Evolutionary conservation across 2,888 invertebrate species (phyloP).

Genomic region (Ophioninae sp.): DNA sequence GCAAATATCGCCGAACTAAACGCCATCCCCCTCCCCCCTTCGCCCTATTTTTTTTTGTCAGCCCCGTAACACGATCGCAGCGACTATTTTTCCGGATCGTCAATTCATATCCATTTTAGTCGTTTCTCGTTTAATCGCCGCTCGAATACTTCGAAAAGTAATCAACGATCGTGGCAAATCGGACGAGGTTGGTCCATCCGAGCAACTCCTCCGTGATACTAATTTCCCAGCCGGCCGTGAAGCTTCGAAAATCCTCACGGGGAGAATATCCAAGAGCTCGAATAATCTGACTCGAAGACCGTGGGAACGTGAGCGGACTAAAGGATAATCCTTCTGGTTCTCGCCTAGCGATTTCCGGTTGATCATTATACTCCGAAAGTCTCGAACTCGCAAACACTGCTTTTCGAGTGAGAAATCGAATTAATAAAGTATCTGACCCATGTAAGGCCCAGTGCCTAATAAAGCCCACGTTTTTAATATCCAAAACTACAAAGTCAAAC

Average conservation of each 20-base stretch:
- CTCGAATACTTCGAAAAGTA: slow-evolving; percentile 61
- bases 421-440: slow-evolving; percentile 34
- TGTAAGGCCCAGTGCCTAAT: slow-evolving; percentile 7
- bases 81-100: neutral
- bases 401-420: slow-evolving; percentile 22
- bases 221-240: slow-evolving; percentile 54
- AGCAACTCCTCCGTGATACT: slow-evolving; percentile 54
- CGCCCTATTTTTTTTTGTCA: too few species aligned
- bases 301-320: slow-evolving; percentile 66
- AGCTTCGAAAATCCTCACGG: slow-evolving; percentile 62
- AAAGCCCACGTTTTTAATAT: too few species aligned
- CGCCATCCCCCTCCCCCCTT: too few species aligned
- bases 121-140: slow-evolving; percentile 53
- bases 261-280: slow-evolving; percentile 56
- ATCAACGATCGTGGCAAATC: slow-evolving; percentile 54
- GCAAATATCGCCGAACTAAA: too few species aligned
- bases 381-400: slow-evolving; percentile 40
- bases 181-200: slow-evolving; percentile 36
- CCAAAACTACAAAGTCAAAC: too few species aligned
- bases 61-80: neutral
- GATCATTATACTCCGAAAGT: slow-evolving; percentile 55
- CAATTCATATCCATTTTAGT: slow-evolving; percentile 39
- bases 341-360: slow-evolving; percentile 38
- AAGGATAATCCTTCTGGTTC: slow-evolving; percentile 63
- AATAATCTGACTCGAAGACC: slow-evolving; percentile 61